Conservation (phyloP, 2,888 invertebrate genomes). For the Cinara cedri region DNA sequence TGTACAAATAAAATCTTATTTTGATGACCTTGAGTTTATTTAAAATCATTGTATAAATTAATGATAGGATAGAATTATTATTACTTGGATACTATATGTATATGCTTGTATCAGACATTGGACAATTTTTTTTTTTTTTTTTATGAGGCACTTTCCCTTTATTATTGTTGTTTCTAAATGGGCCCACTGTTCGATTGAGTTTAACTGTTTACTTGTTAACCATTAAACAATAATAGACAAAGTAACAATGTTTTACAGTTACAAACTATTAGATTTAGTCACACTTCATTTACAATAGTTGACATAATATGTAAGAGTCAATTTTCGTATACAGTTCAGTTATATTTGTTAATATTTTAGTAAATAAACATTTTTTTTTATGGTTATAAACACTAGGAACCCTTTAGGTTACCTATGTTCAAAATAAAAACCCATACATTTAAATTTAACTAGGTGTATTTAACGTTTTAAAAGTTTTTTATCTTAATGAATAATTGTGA, state of each 20-base stretch:
- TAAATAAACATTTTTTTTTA: too few relatives aligned
- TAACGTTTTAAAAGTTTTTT: too few relatives aligned
- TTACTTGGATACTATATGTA: too few relatives aligned
- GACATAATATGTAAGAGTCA: too few relatives aligned
- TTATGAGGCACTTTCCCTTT: conserved; percentile 26
- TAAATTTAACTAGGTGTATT: too few relatives aligned
- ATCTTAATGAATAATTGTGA: too few relatives aligned
- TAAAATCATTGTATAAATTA: not conserved
- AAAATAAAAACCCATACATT: too few relatives aligned
- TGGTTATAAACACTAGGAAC: too few relatives aligned
- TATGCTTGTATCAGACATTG: too few relatives aligned
- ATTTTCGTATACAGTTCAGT: too few relatives aligned
- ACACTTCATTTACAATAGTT: not conserved
- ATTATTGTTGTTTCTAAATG: not conserved
- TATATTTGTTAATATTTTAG: too few relatives aligned
- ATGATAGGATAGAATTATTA: conserved; percentile 9
- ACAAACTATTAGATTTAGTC: not conserved
- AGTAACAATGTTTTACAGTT: not conserved
- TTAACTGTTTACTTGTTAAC: not conserved
- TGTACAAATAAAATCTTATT: conserved; percentile 3
- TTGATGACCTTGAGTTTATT: not conserved
- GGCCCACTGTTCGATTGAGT: not conserved
- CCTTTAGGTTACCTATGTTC: too few relatives aligned
- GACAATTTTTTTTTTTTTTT: not conserved
- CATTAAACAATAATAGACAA: not conserved